Base-by-base conservation (phyloP, 1,140 invertebrate genomes). In the Conus betulinus region DNA sequence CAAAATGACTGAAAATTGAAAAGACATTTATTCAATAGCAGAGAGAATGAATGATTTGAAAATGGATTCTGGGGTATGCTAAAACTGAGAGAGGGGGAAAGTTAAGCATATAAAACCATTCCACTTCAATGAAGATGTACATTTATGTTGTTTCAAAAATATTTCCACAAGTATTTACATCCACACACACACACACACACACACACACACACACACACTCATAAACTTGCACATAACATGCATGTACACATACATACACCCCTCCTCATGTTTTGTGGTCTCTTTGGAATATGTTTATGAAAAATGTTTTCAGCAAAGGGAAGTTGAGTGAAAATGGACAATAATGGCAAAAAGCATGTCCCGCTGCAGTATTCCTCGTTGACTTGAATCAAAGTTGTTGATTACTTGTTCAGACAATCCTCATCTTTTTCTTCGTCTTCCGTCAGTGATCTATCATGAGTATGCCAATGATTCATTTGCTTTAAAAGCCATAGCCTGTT, bases 371-470 rank as follows among this genome's bases (percentile, higher is more conserved):
- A 71, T 71, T 71, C 67, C 23, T 71, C 67, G 67, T 71, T 71
- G 67, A 20, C 67, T n/a, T 20, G 13, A 71, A 71, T 71, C 67
- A 71, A 71, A 71, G 67, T 71, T 71, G 67, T 71, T 71, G 67
- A 71, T 71, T 71, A 71, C 15, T 71, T 71, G 67, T 71, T 71
- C 67, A 71, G 67, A 71, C 67, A 71, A 71, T 71, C 67, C 6
- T 20, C 67, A 71, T 71, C 67, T 71, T 17, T 71, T 71, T 71
- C 67, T 71, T 71, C 67, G 67, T 71, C 67, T 71, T 71, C 67
- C 67, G 67, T 71, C 17, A 71, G 67, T 71, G 67, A 71, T 71
- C 17, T 71, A 71, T n/a, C 67, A 71, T 71, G 67, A 20, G 67
- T 71, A 71, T 71, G 67, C 67, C 67, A 23, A 71, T n/a, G 67